phyloP scores from a whole-genome alignment of 2,113 vertebrate species.

The Benitochromis conjunctus region DNA sequence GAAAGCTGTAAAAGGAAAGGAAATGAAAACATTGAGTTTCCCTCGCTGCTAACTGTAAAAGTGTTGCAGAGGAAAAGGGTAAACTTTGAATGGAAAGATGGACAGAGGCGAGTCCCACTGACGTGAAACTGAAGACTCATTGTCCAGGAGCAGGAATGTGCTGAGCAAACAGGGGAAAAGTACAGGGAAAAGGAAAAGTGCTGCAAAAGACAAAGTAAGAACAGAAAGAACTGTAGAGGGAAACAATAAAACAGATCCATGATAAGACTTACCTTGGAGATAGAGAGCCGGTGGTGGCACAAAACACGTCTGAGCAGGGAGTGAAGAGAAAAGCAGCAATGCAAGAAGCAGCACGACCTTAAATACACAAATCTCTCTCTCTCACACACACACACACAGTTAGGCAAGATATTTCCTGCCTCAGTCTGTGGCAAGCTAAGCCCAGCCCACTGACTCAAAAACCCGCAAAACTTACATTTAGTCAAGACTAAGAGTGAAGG shows the following conservation, averaged over 20 bases:
- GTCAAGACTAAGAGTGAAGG: neutral
- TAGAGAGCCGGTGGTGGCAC: neutral
- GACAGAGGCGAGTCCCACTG: neutral
- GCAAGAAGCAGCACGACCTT: neutral
- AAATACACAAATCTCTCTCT: neutral
- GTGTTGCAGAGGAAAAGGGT: neutral
- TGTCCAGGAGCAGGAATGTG: slow-evolving; percentile 32
- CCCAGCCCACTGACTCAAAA: neutral
- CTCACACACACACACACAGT: neutral
- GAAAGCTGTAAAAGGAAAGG: neutral
- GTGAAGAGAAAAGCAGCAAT: neutral
- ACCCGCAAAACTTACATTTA: neutral
- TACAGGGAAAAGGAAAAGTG: neutral
- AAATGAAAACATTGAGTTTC: neutral
- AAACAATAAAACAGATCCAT: neutral
- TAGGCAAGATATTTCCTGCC: slow-evolving; percentile 43
- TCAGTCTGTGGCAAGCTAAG: slow-evolving; percentile 1
- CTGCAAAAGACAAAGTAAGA: neutral
- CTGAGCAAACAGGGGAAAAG: neutral
- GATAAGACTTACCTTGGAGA: slow-evolving; percentile 45
- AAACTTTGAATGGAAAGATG: neutral
- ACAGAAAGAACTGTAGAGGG: neutral
- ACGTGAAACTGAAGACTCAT: neutral
- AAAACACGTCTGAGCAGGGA: slow-evolving; percentile 11
- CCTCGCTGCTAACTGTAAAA: neutral